Percentiles rank a stretch among this genome's conserved stretches.
phyloP scores from a whole-genome alignment of 2,888 invertebrate species.

The Phyllotreta cruciferae region DNA sequence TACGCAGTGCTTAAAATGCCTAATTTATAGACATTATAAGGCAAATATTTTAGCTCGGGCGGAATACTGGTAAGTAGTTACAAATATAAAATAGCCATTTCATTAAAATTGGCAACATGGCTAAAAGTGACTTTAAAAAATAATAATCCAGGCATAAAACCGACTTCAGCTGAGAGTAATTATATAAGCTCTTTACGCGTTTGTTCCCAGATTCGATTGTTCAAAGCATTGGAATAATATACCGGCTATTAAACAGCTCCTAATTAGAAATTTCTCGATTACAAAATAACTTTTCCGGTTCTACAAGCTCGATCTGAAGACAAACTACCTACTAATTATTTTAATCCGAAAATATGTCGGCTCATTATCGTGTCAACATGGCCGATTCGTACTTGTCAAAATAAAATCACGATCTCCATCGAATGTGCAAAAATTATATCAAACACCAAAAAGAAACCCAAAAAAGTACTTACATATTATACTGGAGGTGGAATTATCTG shows the following conservation, averaged over 20 bases:
- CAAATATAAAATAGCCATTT: constrained; percentile 5
- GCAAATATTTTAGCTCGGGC: constrained; percentile 28
- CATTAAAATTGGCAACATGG: constrained; percentile 9
- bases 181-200: constrained; percentile 5
- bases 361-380: no score
- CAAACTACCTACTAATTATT: constrained; percentile 5
- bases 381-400: no score
- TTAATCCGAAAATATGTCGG: background rate
- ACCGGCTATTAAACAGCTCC: background rate
- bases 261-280: no score
- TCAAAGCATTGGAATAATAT: background rate
- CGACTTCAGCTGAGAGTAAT: constrained; percentile 1
- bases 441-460: no score
- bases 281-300: background rate
- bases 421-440: no score
- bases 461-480: no score
- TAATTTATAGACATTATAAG: constrained; percentile 19
- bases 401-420: no score
- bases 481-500: no score
- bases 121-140: constrained; percentile 2
- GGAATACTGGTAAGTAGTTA: constrained; percentile 21
- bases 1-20: constrained; percentile 16
- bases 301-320: constrained; percentile 5
- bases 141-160: constrained; percentile 2
- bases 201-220: constrained; percentile 9